Evolutionary conservation across 2,797 vertebrate genomes (phyloP).

Genomic region (Ciconia nigra): DNA sequence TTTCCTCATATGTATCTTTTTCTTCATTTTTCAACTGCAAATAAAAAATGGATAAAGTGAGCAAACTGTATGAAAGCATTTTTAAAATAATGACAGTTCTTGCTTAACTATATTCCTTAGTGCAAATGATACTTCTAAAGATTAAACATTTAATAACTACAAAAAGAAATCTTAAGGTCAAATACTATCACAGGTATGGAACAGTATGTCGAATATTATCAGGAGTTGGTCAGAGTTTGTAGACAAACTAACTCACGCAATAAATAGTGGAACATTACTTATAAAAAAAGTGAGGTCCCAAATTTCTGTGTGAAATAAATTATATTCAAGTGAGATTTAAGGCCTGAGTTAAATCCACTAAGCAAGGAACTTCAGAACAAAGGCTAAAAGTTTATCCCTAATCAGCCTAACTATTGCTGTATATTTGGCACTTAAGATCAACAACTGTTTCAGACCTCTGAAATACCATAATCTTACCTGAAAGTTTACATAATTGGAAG

Average conservation of each 20-base stretch:
- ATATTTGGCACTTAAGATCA: not conserved
- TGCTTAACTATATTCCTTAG: not conserved
- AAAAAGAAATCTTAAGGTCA: not conserved
- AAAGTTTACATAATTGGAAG: not conserved
- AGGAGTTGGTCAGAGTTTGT: not conserved
- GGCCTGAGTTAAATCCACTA: not conserved
- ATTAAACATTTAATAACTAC: not conserved
- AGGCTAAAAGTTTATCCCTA: conserved; percentile 6
- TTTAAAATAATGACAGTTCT: not conserved
- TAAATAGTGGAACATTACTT: not conserved
- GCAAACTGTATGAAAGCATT: conserved; percentile 19
- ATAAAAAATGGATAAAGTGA: conserved; percentile 57
- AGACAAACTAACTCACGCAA: not conserved
- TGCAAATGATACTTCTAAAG: not conserved
- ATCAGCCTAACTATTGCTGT: not conserved
- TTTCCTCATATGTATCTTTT: conserved; percentile 88
- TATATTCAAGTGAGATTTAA: conserved; percentile 19
- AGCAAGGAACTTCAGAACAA: not conserved
- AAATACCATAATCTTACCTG: conserved; percentile 5
- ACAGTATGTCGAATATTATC: not conserved
- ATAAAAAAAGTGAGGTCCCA: not conserved
- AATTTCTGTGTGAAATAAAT: not conserved
- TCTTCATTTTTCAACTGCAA: conserved; percentile 90
- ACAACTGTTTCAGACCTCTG: not conserved
- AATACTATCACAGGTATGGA: not conserved